phyloP scores from a whole-genome alignment of 2,113 vertebrate species.

The Camelus bactrianus region DNA sequence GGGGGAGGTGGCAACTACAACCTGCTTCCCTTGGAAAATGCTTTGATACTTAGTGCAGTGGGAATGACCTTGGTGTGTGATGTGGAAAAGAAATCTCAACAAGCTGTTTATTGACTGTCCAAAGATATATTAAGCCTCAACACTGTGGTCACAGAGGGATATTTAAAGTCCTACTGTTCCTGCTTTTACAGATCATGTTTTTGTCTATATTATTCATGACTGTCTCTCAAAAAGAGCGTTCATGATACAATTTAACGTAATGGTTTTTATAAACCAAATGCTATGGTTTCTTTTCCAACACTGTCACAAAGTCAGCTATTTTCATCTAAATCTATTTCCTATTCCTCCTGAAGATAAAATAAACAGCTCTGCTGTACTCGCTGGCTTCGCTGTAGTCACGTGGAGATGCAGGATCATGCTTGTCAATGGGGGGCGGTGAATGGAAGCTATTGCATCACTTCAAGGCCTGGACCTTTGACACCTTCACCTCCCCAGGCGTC shows the following conservation, averaged over 20 bases:
- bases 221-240: background rate
- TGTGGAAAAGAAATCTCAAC: background rate
- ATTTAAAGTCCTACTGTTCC: background rate
- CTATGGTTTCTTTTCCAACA: background rate
- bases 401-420: background rate
- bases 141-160: background rate
- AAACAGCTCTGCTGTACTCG: background rate
- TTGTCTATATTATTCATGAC: background rate
- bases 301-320: background rate
- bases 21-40: background rate
- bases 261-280: background rate
- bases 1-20: background rate
- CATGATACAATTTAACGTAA: background rate
- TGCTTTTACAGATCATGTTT: background rate
- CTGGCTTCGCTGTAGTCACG: background rate
- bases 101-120: background rate
- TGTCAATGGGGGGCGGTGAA: background rate
- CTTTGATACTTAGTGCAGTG: background rate
- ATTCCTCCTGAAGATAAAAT: background rate
- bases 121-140: background rate
- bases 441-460: background rate
- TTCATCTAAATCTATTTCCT: background rate
- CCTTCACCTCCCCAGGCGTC: fast-evolving
- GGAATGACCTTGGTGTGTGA: fast-evolving
- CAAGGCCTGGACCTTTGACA: background rate